Percentiles rank a stretch among this genome's conserved stretches.
phyloP scores from a whole-genome alignment of 2,888 invertebrate species.

The Ametastegia equiseti region DNA sequence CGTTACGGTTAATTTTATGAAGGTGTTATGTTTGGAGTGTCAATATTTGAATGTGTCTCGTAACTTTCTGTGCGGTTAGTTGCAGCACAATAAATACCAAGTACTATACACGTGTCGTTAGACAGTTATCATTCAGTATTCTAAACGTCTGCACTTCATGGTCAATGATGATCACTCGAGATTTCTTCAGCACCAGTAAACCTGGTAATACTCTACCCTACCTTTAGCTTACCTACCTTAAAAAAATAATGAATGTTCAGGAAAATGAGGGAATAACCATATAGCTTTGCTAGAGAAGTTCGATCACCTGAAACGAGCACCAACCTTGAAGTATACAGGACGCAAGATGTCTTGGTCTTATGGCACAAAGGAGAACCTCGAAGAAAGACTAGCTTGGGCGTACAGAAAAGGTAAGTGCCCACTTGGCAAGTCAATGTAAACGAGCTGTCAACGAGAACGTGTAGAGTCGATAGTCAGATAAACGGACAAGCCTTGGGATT shows the following conservation, averaged over 20 bases:
- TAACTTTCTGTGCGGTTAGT: constrained; percentile 49
- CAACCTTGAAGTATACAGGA: not conserved
- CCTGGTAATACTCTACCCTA: not conserved
- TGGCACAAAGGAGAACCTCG: constrained; percentile 7
- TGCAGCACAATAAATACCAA: constrained; percentile 58
- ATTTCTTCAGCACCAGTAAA: not conserved
- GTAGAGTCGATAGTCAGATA: constrained; percentile 2
- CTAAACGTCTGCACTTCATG: not conserved
- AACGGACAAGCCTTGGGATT: not conserved
- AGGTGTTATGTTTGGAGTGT: constrained; percentile 56
- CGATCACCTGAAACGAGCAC: not conserved
- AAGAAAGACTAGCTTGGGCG: not conserved
- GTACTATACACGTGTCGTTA: not conserved
- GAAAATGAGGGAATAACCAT: not conserved
- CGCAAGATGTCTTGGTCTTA: not conserved
- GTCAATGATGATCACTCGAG: not conserved
- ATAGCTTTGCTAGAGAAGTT: not conserved
- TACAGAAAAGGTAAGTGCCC: not conserved
- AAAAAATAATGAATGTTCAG: too few relatives aligned
- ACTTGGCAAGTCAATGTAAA: constrained; percentile 12
- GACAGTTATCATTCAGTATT: constrained; percentile 7
- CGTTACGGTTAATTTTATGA: constrained; percentile 54
- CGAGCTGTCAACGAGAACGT: not conserved
- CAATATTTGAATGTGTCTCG: constrained; percentile 61
- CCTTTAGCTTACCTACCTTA: too few relatives aligned